Conservation (phyloP, 2,797 vertebrate genomes). For the Podarcis siculus region DNA sequence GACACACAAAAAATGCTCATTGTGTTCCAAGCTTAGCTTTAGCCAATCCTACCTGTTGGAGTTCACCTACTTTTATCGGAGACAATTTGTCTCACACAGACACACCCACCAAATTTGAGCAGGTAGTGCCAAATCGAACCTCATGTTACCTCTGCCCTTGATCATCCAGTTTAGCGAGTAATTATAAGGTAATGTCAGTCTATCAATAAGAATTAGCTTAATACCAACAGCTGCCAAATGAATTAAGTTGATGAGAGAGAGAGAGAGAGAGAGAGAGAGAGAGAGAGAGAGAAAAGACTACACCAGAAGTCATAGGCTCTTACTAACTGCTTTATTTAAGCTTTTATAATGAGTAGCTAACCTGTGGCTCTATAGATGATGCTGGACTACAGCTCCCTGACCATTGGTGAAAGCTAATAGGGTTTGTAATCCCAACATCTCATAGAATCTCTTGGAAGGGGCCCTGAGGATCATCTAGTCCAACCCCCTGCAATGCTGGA, state of each 20-base stretch:
- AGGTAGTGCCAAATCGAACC: neutral
- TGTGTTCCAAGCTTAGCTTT: neutral
- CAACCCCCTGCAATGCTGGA: too few relatives aligned
- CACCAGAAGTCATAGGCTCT: neutral
- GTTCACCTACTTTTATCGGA: neutral
- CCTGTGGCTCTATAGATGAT: too few relatives aligned
- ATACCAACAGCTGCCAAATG: neutral
- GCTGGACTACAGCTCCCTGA: too few relatives aligned
- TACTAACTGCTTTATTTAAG: neutral
- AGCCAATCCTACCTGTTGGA: neutral
- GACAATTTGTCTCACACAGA: neutral
- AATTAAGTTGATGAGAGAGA: neutral
- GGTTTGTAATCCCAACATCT: too few relatives aligned
- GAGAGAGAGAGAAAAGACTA: neutral
- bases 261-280: neutral
- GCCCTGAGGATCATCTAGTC: too few relatives aligned
- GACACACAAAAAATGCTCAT: neutral
- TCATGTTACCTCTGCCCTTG: neutral
- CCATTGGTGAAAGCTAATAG: too few relatives aligned
- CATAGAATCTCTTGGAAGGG: too few relatives aligned
- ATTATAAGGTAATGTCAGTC: neutral
- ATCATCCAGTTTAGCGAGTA: neutral
- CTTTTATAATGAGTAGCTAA: too few relatives aligned
- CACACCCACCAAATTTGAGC: neutral
- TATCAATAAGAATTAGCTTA: neutral